Conservation (phyloP, 2,113 vertebrate genomes). For the Cyanoramphus novaezelandiae region DNA sequence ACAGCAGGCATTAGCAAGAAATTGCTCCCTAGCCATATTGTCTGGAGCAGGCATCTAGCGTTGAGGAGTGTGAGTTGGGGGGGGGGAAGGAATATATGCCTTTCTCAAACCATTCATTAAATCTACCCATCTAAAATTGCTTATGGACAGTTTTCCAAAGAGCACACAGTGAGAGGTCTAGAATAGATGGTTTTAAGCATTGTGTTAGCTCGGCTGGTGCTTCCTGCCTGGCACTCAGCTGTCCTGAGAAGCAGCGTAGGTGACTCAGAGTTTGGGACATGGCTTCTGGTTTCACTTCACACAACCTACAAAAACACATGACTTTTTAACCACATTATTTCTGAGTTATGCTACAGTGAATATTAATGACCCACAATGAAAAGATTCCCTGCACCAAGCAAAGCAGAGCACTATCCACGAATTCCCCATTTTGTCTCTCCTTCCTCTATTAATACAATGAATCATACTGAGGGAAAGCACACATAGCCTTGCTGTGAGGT, state of each 20-base stretch:
- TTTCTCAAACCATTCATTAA: not conserved
- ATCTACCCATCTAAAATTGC: not conserved
- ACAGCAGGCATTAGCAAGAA: not conserved
- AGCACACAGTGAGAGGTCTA: not conserved
- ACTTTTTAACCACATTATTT: not conserved
- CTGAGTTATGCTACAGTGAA: not conserved
- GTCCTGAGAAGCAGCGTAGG: not conserved
- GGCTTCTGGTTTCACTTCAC: constrained; percentile 13
- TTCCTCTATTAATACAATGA: constrained; percentile 13
- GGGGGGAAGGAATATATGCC: not conserved
- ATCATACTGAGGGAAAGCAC: not conserved
- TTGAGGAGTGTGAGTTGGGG: rapidly evolving
- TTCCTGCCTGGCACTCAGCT: not conserved
- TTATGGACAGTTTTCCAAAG: not conserved
- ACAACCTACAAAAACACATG: not conserved
- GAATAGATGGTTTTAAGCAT: not conserved
- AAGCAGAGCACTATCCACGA: not conserved
- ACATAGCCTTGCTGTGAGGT: not conserved
- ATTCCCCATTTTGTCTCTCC: not conserved
- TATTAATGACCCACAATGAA: constrained; percentile 2
- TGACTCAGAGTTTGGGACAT: not conserved
- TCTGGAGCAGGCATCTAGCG: not conserved
- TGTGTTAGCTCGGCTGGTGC: not conserved
- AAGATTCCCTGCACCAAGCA: not conserved
- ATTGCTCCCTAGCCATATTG: not conserved